Conservation (phyloP, 2,113 vertebrate species). For the Oreochromis spilurus region DNA sequence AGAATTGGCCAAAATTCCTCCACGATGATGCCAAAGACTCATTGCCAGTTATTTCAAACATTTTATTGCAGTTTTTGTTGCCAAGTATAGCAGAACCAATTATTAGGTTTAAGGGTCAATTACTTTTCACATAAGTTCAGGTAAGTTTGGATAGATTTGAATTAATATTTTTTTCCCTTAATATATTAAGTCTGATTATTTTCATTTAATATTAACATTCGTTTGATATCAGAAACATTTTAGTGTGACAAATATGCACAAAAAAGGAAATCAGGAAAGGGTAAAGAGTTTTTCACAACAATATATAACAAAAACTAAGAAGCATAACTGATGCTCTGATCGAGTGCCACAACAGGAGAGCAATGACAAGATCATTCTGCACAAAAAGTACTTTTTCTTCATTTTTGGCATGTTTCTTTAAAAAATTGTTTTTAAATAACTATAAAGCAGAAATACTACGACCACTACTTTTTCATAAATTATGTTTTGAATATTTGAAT, state of each 20-base stretch:
- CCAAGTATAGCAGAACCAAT: not conserved
- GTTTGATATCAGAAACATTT: not conserved
- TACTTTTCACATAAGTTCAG: not conserved
- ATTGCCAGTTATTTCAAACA: not conserved
- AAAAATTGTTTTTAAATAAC: not conserved
- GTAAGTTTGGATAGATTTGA: rapidly evolving
- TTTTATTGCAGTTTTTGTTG: not conserved
- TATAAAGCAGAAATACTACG: not conserved
- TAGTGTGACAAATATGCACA: not conserved
- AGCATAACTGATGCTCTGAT: not conserved
- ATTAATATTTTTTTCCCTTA: not conserved
- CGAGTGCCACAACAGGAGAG: not conserved
- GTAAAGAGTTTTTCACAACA: not conserved
- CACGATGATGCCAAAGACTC: not conserved
- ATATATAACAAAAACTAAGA: not conserved
- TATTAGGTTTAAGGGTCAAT: no score
- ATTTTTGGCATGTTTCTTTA: not conserved
- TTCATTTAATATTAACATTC: not conserved
- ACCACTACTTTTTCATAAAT: not conserved
- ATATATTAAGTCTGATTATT: not conserved
- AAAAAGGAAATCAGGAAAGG: not conserved
- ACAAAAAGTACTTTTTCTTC: not conserved
- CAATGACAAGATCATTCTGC: not conserved
- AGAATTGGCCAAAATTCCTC: not conserved
- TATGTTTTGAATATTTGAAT: not conserved